Base-by-base conservation (phyloP, 2,888 invertebrate species). In the Plagiodera versicolora region DNA sequence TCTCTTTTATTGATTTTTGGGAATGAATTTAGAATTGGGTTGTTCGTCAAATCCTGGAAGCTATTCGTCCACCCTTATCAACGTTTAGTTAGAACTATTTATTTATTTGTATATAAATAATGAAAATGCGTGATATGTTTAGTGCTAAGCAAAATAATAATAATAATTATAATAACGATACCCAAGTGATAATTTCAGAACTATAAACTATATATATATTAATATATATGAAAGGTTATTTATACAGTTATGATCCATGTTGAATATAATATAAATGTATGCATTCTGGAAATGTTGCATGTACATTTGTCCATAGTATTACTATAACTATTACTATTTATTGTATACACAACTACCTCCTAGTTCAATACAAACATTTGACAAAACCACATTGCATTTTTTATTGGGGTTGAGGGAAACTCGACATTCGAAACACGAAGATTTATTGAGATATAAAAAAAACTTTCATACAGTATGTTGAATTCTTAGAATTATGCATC, bases 191-290 rank as follows among this genome's bases (percentile, higher is more conserved):
- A 75, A 73, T 72, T 75, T 72, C 73, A 69, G 68, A 71, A 62
- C 30, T 52, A 52, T 24, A 65, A 61, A 60, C n/a, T 66, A 63
- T 63, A n/a, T n/a, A n/a, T n/a, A n/a, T n/a, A 61, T 58, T 63
- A 30, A 39, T 61, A 67, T 53, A 17, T 14, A 51, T 17, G 10
- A 64, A 72, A 75, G 73, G 74, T 74, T 77, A 77, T 77, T 77
- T 77, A 77, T 54, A 64, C 59, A 61, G 60, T 57, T n/a, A 74
- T 74, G 75, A 76, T 75, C 75, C 75, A 76, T 76, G 75, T 75
- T 74, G 72, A 68, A 71, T 70, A 71, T 74, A 72, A 68, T 39
- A 39, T 39, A 66, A 67, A 69, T 74, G 70, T 70, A 70, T 69
- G 69, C 70, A 19, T 63, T 55, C 55, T 61, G 19, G 11, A 48